Percentiles rank a stretch among this genome's conserved stretches.
Evolutionary conservation across 2,797 vertebrate genomes (phyloP).

Genomic region (Dicrostonyx torquatus): DNA sequence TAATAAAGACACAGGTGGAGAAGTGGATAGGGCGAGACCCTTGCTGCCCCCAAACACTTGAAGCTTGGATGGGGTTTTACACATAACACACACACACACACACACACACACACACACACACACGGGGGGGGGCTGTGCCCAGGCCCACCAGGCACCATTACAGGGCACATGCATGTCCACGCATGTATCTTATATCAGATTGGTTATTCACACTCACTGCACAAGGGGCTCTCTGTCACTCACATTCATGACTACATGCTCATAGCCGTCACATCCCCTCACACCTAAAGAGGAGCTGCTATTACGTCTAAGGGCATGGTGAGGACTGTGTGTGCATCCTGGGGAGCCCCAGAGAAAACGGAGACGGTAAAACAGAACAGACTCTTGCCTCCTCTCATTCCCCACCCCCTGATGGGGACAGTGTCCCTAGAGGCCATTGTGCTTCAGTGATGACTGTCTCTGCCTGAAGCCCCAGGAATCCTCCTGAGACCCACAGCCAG

Average conservation of each 20-base stretch:
- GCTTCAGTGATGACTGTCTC: background rate
- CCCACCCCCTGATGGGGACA: background rate
- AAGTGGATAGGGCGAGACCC: background rate
- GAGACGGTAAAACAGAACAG: background rate
- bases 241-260: background rate
- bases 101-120: background rate
- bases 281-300: background rate
- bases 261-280: background rate
- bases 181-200: background rate
- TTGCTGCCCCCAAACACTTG: background rate
- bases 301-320: background rate
- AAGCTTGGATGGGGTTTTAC: background rate
- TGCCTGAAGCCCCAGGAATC: background rate
- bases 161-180: background rate
- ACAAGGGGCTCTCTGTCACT: background rate
- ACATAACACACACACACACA: background rate
- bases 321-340: no score
- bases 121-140: background rate
- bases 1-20: background rate
- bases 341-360: accelerated
- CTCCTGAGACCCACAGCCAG: background rate
- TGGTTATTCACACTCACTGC: background rate
- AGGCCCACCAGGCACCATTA: background rate
- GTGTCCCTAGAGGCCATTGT: background rate
- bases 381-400: background rate